phyloP scores from a whole-genome alignment of 2,797 vertebrate genomes.

The Diglossa cyanea region DNA sequence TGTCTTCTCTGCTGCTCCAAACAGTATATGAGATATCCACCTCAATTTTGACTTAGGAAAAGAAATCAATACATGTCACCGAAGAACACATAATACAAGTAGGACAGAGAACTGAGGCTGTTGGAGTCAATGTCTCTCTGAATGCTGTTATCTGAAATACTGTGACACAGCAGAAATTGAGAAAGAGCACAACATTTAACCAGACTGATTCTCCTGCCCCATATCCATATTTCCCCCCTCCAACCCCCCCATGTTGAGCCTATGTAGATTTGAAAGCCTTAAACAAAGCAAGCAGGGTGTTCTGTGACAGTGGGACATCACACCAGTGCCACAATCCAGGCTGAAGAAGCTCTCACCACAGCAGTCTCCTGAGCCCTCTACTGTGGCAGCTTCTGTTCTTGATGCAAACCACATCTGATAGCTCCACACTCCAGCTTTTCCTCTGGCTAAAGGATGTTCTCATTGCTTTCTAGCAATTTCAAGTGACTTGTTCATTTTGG shows the following conservation, averaged over 20 bases:
- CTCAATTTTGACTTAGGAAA: background rate
- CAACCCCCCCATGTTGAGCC: rapidly evolving
- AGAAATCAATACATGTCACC: background rate
- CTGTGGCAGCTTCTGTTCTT: background rate
- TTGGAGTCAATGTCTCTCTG: background rate
- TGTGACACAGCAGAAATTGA: background rate
- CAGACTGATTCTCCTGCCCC: background rate
- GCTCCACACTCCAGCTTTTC: background rate
- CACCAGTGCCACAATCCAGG: rapidly evolving
- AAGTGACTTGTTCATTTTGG: background rate
- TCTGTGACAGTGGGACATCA: background rate
- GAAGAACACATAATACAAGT: background rate
- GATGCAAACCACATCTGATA: conserved; percentile 1
- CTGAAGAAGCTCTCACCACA: background rate
- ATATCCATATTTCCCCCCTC: rapidly evolving
- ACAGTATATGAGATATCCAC: background rate
- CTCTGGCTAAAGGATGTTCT: background rate
- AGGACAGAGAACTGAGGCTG: background rate
- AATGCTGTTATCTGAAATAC: background rate
- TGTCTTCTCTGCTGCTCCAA: background rate
- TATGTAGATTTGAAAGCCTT: background rate
- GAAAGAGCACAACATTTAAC: background rate
- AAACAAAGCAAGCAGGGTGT: background rate
- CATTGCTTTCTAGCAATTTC: background rate
- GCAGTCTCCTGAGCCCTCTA: background rate